A percentile compares a stretch with the other conserved stretches of the same genome.
phyloP scores from a whole-genome alignment of 2,797 vertebrate species.

The Fringilla coelebs region DNA sequence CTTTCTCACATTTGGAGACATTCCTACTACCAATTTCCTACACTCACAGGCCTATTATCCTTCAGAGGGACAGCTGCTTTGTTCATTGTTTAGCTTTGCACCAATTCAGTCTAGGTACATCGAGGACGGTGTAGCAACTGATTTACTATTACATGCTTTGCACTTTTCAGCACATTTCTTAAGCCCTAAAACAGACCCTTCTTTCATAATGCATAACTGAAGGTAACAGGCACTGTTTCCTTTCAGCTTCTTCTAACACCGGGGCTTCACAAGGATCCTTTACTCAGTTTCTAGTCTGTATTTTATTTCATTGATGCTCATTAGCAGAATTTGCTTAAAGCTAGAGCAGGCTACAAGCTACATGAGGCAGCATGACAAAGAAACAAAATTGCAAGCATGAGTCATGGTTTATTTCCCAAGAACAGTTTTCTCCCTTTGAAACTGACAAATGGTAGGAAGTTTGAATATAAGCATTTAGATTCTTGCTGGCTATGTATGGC shows the following conservation, averaged over 20 bases:
- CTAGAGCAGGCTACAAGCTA: neutral
- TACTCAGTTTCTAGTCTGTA: neutral
- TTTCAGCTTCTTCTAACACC: neutral
- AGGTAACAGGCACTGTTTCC: neutral
- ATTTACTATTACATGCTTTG: neutral
- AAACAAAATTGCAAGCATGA: neutral
- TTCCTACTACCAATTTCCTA: neutral
- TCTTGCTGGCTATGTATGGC: neutral
- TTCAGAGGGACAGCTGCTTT: neutral
- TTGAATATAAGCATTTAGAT: neutral
- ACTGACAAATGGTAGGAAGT: neutral
- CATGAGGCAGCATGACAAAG: neutral
- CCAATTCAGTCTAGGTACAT: neutral
- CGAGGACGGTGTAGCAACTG: neutral
- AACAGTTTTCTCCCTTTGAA: neutral
- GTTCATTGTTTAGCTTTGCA: neutral
- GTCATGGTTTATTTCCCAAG: neutral
- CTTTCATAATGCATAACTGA: neutral
- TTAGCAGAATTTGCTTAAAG: neutral
- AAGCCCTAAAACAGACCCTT: neutral
- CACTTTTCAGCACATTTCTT: neutral
- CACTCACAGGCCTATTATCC: neutral
- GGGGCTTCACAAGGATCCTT: neutral
- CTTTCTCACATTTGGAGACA: neutral
- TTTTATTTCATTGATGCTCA: neutral